These are phyloP conservation scores for Neofelis nebulosa DNA, from an alignment of 2,113 vertebrate species.

Conservation along the genomic window DNA sequence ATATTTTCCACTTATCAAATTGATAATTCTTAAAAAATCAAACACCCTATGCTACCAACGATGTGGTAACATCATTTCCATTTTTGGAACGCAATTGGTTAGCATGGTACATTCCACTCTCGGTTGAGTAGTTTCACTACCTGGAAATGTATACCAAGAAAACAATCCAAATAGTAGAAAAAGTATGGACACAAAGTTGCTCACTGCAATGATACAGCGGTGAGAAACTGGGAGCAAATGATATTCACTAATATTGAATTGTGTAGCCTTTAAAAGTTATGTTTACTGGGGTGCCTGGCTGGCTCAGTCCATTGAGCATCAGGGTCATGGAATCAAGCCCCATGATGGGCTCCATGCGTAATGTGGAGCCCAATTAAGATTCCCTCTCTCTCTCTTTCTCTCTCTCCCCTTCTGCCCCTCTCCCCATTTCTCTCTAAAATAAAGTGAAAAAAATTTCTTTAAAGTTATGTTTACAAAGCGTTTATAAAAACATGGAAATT, in stretches of 20 bases:
- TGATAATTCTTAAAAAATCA: background rate
- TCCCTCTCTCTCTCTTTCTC: too few species aligned
- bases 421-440: too few species aligned
- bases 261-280: conserved; percentile 4
- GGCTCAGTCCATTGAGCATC: background rate
- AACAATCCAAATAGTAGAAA: background rate
- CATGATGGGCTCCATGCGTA: background rate
- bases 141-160: background rate
- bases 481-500: conserved; percentile 1
- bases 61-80: background rate
- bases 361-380: background rate
- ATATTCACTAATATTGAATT: background rate
- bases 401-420: too few species aligned
- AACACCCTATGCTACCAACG: background rate
- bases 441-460: too few species aligned
- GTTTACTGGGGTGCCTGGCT: background rate
- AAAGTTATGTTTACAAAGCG: conserved; percentile 29
- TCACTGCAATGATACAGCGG: background rate
- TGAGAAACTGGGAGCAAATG: background rate
- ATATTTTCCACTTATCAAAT: background rate
- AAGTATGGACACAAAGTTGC: background rate
- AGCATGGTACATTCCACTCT: background rate
- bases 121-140: background rate
- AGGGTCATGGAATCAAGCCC: background rate
- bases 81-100: background rate